Evolutionary conservation across 92 coral and sea anemone genomes (phyloP).

Genomic region (Nematostella vectensis): DNA sequence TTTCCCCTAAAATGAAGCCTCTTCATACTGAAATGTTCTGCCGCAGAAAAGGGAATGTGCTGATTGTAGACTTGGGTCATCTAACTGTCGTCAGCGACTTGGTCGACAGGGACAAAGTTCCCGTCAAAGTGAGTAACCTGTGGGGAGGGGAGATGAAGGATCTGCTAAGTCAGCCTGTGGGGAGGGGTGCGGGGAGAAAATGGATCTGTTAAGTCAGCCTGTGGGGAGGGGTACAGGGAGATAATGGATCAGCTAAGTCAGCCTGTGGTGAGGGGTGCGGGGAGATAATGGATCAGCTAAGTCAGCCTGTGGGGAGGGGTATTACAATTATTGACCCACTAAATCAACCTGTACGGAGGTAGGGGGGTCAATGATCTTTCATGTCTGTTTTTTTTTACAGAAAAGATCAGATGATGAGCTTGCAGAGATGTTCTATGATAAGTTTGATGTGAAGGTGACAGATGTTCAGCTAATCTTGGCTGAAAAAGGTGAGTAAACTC

Average conservation of each 20-base stretch:
- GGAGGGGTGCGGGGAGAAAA: no score
- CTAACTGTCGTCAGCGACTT: constrained; percentile 72
- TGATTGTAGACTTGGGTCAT: constrained; percentile 84
- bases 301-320: no score
- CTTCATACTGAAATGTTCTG: neutral
- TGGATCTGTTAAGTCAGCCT: no score
- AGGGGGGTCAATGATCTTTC: no score
- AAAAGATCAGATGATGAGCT: constrained; percentile 63
- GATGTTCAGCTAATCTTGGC: constrained; percentile 83
- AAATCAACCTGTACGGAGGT: no score
- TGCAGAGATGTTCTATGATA: constrained; percentile 86
- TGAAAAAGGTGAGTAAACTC: constrained; percentile 43
- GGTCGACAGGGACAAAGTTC: constrained; percentile 34
- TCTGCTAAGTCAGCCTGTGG: no score
- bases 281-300: no score
- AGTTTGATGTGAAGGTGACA: constrained; percentile 66
- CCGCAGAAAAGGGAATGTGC: constrained; percentile 73
- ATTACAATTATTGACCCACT: no score
- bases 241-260: no score
- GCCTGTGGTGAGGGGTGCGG: no score
- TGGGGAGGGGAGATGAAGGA: no score
- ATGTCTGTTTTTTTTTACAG: constrained; percentile 21
- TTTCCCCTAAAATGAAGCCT: neutral
- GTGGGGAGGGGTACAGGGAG: no score
- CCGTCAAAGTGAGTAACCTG: constrained; percentile 22